A percentile compares a stretch with the other conserved stretches of the same genome.
Conservation (phyloP, 2,888 invertebrate genomes). For the Argyresthia albistria region DNA sequence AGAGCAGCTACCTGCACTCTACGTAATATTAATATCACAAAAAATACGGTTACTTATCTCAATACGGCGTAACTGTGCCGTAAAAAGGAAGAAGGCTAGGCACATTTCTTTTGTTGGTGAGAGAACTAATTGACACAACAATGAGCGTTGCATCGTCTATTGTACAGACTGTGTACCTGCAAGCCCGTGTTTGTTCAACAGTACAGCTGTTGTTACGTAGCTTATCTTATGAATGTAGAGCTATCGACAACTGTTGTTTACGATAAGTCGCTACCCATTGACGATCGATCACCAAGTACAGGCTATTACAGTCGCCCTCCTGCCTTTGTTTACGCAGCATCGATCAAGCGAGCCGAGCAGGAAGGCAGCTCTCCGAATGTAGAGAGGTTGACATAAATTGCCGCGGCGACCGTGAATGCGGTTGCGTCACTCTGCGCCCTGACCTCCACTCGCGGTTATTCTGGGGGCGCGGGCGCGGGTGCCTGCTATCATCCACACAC, state of each 20-base stretch:
- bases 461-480: slow-evolving; percentile 1
- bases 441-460: slow-evolving; percentile 17
- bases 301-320: not conserved
- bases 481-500: not conserved
- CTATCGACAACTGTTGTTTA: no score
- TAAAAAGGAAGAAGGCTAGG: not conserved
- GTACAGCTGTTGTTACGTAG: not conserved
- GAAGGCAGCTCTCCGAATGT: not conserved
- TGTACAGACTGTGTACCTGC: not conserved
- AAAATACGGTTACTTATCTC: slow-evolving; percentile 5
- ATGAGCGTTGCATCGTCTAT: no score
- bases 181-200: not conserved
- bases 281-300: not conserved
- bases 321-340: no score
- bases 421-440: slow-evolving; percentile 18
- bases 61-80: slow-evolving; percentile 2
- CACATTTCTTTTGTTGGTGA: not conserved
- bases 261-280: no score
- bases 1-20: not conserved
- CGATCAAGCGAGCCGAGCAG: not conserved
- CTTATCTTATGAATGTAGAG: no score
- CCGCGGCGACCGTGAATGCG: slow-evolving; percentile 11
- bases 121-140: not conserved
- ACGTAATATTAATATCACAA: not conserved
- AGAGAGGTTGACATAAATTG: slow-evolving; percentile 12